Evolutionary conservation across 2,888 invertebrate genomes (phyloP).

Genomic region (Lacanobia wlatinum): DNA sequence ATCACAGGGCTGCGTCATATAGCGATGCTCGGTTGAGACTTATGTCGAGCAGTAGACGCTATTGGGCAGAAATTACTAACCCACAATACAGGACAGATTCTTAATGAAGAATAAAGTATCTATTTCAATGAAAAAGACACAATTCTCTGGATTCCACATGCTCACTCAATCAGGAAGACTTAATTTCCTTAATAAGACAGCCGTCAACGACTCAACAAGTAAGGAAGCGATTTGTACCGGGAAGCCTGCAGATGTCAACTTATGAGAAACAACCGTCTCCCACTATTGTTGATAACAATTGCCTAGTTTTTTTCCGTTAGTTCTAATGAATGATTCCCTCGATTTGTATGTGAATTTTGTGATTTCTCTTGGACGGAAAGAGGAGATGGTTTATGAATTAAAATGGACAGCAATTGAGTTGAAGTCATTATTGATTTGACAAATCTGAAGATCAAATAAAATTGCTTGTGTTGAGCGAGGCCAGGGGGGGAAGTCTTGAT

Average conservation of each 20-base stretch:
- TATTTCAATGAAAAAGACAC: neutral
- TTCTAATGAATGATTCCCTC: constrained; percentile 50
- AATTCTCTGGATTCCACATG: neutral
- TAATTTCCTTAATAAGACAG: constrained; percentile 20
- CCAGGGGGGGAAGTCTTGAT: too few species aligned
- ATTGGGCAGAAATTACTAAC: too few species aligned
- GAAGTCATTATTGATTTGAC: too few species aligned
- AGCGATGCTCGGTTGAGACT: too few species aligned
- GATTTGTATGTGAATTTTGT: constrained; percentile 54
- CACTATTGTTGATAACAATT: constrained; percentile 59
- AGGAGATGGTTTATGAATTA: neutral
- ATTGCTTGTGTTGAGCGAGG: too few species aligned
- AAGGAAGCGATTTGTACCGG: constrained; percentile 53
- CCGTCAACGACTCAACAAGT: constrained; percentile 9
- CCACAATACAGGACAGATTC: neutral
- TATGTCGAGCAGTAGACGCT: neutral
- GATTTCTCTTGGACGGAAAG: constrained; percentile 3
- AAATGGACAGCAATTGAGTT: neutral
- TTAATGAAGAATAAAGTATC: neutral
- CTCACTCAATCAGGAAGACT: neutral
- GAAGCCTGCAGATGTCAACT: constrained; percentile 49
- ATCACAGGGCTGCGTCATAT: too few species aligned
- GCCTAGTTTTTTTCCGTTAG: constrained; percentile 41
- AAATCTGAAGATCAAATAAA: too few species aligned
- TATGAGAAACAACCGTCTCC: constrained; percentile 52